Evolutionary conservation across 1,140 invertebrate genomes (phyloP).

Genomic region (Lanistes nyassanus): DNA sequence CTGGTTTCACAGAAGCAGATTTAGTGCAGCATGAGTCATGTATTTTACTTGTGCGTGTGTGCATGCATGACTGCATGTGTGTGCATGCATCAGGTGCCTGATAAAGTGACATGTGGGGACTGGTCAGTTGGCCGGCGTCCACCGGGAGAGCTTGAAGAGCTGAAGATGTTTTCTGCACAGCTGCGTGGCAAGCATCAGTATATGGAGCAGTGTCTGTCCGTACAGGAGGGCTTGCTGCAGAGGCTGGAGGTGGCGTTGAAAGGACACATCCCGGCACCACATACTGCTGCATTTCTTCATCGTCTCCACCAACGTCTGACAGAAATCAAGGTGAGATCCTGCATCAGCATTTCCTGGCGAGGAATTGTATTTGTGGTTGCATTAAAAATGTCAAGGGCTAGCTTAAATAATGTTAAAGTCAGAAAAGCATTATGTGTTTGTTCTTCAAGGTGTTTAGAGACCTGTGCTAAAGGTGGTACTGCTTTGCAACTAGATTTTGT

Average conservation of each 20-base stretch:
- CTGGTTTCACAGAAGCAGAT: too few relatives aligned
- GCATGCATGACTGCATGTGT: neutral
- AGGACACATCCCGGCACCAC: neutral
- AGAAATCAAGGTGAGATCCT: neutral
- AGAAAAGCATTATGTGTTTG: too few relatives aligned
- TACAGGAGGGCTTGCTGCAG: constrained; percentile 23
- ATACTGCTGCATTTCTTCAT: constrained; percentile 16
- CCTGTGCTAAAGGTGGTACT: too few relatives aligned
- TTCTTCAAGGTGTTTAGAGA: too few relatives aligned
- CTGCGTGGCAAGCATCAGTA: constrained; percentile 29
- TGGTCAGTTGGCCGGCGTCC: constrained; percentile 10
- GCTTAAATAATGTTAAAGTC: too few relatives aligned
- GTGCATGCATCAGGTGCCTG: neutral
- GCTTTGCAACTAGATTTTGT: too few relatives aligned
- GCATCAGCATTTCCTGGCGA: too few relatives aligned
- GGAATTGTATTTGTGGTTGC: too few relatives aligned
- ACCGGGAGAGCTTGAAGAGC: constrained; percentile 21
- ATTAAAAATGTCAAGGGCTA: too few relatives aligned
- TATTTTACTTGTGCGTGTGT: constrained; percentile 4
- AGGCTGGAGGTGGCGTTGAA: constrained; percentile 24
- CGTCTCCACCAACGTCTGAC: constrained; percentile 4
- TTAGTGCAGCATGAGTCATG: too few relatives aligned
- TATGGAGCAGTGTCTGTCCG: constrained; percentile 20
- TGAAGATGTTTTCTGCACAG: constrained; percentile 32
- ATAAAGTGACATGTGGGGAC: neutral